Conservation (phyloP, 2,113 vertebrate genomes). For the Ploceus nigricollis region DNA sequence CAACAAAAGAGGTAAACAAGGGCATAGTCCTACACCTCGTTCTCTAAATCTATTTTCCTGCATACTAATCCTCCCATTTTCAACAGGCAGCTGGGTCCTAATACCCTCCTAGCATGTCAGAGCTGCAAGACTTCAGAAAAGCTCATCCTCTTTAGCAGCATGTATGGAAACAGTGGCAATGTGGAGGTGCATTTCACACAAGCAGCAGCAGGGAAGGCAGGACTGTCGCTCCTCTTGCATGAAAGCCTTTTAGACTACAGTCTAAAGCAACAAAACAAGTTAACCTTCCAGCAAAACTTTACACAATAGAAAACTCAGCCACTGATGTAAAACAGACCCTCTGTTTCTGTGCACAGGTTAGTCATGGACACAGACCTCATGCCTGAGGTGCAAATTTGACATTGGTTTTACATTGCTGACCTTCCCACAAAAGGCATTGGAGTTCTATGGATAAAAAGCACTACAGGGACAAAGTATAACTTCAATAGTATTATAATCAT, state of each 20-base stretch:
- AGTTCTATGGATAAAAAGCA: neutral
- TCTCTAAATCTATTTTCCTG: neutral
- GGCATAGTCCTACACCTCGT: neutral
- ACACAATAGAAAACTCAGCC: neutral
- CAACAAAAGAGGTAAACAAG: neutral
- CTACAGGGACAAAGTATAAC: neutral
- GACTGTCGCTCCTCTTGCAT: neutral
- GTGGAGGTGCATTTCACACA: neutral
- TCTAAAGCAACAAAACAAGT: neutral
- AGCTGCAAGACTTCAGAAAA: neutral
- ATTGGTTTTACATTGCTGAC: neutral
- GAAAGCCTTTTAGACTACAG: neutral
- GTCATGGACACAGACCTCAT: neutral
- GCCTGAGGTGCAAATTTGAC: neutral
- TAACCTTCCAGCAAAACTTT: neutral
- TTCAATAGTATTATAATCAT: neutral
- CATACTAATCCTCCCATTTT: neutral
- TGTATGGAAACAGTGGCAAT: rapidly evolving
- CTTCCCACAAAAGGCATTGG: neutral
- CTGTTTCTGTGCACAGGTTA: neutral
- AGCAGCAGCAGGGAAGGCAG: neutral
- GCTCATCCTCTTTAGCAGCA: neutral
- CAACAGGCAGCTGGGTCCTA: neutral
- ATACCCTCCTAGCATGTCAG: neutral
- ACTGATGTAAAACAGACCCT: neutral